These are phyloP conservation scores for Bhutanitis thaidina DNA, from an alignment of 2,888 invertebrate species.

Conservation along the genomic window DNA sequence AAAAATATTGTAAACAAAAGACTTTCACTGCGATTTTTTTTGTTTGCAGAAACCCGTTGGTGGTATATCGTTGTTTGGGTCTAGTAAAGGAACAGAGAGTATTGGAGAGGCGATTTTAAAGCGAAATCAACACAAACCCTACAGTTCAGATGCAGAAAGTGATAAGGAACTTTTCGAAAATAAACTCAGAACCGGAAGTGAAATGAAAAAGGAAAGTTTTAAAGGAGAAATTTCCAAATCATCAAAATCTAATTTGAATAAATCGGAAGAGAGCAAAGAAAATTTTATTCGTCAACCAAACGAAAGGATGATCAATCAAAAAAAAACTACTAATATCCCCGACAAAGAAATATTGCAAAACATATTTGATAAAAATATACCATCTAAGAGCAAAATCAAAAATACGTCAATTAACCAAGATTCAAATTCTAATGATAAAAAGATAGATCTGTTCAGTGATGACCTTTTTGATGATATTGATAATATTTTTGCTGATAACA, in stretches of 20 bases:
- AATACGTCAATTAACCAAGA: constrained; percentile 20
- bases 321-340: neutral
- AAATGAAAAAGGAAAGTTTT: neutral
- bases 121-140: constrained; percentile 49
- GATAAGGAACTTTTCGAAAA: constrained; percentile 21
- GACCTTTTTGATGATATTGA: constrained; percentile 71
- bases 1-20: too few species aligned
- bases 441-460: constrained; percentile 59
- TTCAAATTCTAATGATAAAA: constrained; percentile 25
- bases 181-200: neutral
- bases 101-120: constrained; percentile 66
- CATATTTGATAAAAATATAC: constrained; percentile 22
- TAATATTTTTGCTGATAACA: constrained; percentile 58
- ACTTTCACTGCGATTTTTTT: too few species aligned
- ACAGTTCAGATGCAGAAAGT: constrained; percentile 48
- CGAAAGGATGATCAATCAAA: constrained; percentile 9
- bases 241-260: neutral
- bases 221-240: neutral
- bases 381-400: constrained; percentile 24
- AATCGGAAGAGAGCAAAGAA: neutral
- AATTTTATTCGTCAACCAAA: neutral
- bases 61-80: constrained; percentile 80
- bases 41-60: constrained; percentile 79
- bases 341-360: constrained; percentile 21
- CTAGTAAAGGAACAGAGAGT: constrained; percentile 53